Evolutionary conservation across 1,140 invertebrate genomes (phyloP).

Genomic region (Bombus impatiens): DNA sequence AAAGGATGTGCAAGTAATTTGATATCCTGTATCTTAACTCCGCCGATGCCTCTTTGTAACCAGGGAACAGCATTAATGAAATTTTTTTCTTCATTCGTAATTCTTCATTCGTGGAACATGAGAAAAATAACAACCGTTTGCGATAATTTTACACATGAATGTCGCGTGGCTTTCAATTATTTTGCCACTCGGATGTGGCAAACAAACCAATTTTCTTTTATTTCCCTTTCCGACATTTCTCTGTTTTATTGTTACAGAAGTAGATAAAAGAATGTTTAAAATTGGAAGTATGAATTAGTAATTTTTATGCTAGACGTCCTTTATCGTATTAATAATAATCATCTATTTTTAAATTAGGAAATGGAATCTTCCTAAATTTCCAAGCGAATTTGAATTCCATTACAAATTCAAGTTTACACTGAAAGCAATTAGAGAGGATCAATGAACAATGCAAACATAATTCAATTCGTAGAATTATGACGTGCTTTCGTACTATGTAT

Average conservation of each 20-base stretch:
- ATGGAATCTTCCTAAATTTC: no score
- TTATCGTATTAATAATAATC: no score
- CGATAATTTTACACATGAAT: not conserved
- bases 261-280: no score
- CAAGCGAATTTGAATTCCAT: no score
- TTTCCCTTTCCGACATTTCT: not conserved
- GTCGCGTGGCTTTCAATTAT: conserved; percentile 11
- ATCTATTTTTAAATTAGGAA: no score
- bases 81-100: conserved; percentile 23
- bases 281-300: no score
- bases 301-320: no score
- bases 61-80: conserved; percentile 50
- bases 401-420: no score
- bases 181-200: not conserved
- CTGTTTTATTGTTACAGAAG: not conserved
- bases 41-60: conserved; percentile 15
- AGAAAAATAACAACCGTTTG: not conserved
- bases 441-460: no score
- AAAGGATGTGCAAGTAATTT: conserved; percentile 63
- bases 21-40: conserved; percentile 54
- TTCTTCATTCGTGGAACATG: not conserved
- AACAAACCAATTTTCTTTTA: not conserved
- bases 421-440: no score
- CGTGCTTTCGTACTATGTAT: no score
- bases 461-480: no score